Evolutionary conservation across 2,888 invertebrate species (phyloP).

Genomic region (Fragum sueziense): DNA sequence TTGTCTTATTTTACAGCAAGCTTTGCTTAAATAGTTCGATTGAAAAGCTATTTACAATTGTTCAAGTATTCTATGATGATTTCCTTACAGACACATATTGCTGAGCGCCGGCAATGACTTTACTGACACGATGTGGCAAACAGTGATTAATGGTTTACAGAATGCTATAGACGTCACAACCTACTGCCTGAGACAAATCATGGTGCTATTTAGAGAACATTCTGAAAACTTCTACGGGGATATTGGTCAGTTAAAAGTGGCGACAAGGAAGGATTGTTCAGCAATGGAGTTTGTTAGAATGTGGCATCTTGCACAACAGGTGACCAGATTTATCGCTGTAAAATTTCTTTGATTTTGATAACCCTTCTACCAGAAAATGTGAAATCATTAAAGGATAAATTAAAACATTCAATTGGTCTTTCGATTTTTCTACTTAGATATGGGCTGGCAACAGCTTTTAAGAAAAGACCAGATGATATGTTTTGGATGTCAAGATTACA

Average conservation of each 20-base stretch:
- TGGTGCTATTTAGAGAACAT: constrained; percentile 93
- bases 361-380: background rate
- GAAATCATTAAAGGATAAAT: too few species aligned
- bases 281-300: constrained; percentile 92
- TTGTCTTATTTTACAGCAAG: too few species aligned
- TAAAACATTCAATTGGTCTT: too few species aligned
- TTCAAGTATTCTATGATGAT: too few species aligned
- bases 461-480: too few species aligned
- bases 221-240: constrained; percentile 98
- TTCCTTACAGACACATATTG: constrained; percentile 84
- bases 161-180: constrained; percentile 91
- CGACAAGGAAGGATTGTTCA: constrained; percentile 93
- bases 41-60: too few species aligned
- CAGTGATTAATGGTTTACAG: constrained; percentile 91
- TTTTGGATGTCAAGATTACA: too few species aligned
- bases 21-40: too few species aligned
- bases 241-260: constrained; percentile 92
- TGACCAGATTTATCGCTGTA: too few species aligned
- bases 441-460: too few species aligned
- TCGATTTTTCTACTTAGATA: too few species aligned
- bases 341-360: too few species aligned
- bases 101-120: constrained; percentile 90
- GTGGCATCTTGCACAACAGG: constrained; percentile 95
- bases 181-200: constrained; percentile 93
- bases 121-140: constrained; percentile 93